Base-by-base conservation (phyloP, 2,888 invertebrate species). In the Pardosa pseudoannulata region DNA sequence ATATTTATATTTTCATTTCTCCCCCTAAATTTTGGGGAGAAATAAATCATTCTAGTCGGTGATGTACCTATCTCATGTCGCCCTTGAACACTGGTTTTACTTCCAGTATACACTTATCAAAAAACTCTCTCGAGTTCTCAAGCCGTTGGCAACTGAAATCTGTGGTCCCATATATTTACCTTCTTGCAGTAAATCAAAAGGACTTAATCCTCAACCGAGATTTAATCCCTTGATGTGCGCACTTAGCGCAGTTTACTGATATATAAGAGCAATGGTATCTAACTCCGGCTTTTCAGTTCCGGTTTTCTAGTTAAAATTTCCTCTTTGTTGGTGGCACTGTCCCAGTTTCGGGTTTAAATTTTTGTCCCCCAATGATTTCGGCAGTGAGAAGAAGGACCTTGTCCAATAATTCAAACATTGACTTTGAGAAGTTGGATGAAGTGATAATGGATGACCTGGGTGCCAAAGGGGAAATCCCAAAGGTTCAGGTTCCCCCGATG, bases 301-400 rank as follows among this genome's bases (percentile, higher is more conserved):
- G 7, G n/a, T 68, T 11, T 65, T 29, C 13, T n/a, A n/a, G n/a
- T 5, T 13, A 13, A 41, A 19, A 19, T n/a, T 23, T 41, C 1
- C 27, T 28, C 16, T 65, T 29, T 39, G 28, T 39, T 39, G 2
- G 23, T 13, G 16, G 28, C 6, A 29, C 31, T 19, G 65, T 41
- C 29, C 6, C 2, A n/a, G 1, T 11, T 28, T 27, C 1, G 23
- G 1, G 11, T 50, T 72, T n/a, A n/a, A n/a, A n/a, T n/a, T n/a
- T n/a, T n/a, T n/a, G n/a, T n/a, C n/a, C n/a, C n/a, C n/a, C 82
- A 50, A 83, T 83, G 82, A 83, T 83, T 76, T 83, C 82, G 64
- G 50, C 71, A 11, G 76, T 83, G 32, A 71, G 82, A 9, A 76
- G 74, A 19, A 76, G 82, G 76, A 83, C 82, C 41, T 65, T 83